Base-by-base conservation (phyloP, 2,113 vertebrate genomes). In the Cynocephalus volans region DNA sequence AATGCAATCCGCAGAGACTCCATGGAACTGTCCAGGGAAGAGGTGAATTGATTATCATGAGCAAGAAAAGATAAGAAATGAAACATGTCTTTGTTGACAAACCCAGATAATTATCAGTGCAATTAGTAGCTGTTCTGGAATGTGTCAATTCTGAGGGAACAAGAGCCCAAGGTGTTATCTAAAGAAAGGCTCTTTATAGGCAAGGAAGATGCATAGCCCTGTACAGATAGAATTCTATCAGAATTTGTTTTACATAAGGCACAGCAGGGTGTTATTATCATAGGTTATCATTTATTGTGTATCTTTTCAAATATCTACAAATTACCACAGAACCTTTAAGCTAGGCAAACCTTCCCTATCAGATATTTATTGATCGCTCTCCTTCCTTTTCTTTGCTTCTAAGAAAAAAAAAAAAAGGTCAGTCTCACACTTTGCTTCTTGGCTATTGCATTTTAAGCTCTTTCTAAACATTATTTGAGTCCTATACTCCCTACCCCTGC, bases 251-350 rank as follows among this genome's bases (percentile, higher is more conserved):
- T 82, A 15, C 3, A 6, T 60, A 36, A 56, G 62, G 62, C 31
- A 64, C 10, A 21, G 41, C 45, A 85, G 33, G 56, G 33, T 58
- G 18, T 36, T 31, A 28, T 14, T 95, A 54, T 54, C 33, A 81
- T 76, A 33, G 28, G 28, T 69, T 90, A 62, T 90, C 82, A 33
- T 97, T 93, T 93, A 91, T 87, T 76, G 24, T 64, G 31, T 52
- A 64, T 83, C 60, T 15, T 50, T 85, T 90, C 86, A 93, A 28
- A 58, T 80, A 31, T 89, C 79, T 19, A 90, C 54, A 93, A 60
- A 95, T 65, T 15, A 87, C 45, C 28, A 21, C 60, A 87, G 81
- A 48, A 58, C n/a, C 23, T 87, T 82, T 56, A 72, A 88, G 75
- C 24, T 82, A 62, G 3, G 18, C 8, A 87, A 45, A 76, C 8